Evolutionary conservation across 2,888 invertebrate genomes (phyloP), one percentile per base, ranked within the genome.

Genomic region (Drosophila borealis): DNA sequence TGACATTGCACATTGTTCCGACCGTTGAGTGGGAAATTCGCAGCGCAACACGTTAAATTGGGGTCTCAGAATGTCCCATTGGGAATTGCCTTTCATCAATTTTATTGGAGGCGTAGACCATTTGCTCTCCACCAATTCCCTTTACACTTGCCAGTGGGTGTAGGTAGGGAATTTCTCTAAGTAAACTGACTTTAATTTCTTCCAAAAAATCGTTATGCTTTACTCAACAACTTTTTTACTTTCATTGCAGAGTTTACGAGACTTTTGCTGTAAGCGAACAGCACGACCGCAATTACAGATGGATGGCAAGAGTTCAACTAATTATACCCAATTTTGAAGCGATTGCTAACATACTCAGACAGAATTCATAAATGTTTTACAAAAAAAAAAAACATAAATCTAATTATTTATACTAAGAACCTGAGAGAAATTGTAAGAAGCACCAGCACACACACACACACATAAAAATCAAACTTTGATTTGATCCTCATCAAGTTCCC

Each of bases 201-300:
- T 8, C 29, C 8, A 8, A 29, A 29, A 29, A 8, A 2, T 29
- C 29, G 0, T 29, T 29, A 29, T 8, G 25, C 17, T 25, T 51
- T 39, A 39, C 14, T 39, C 39, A 8, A 0, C 6, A 4, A 11
- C 19, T 25, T 34, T 34, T 41, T 25, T 56, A 61, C 13, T 61
- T 53, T 53, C 49, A 67, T 87, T 78, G 1, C 88, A 91, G 91
- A 91, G 78, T 91, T 91, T 66, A 91, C 91, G 85, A 90, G 91
- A 90, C 90, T 91, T 80, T 82, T 91, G 81, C 91, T 91, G 64
- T 91, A 91, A 91, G 82, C 59, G 45, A 25, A 37, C 57, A 64
- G 56, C 19, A 17, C 53, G 36, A 41, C 55, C 44, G 63, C 54
- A 55, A 51, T 57, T 62, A 44, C 21, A 21, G 53, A n/a, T 25